These are phyloP conservation scores for Macrophya annulata DNA, from an alignment of 2,888 invertebrate genomes.

Conservation along the genomic window DNA sequence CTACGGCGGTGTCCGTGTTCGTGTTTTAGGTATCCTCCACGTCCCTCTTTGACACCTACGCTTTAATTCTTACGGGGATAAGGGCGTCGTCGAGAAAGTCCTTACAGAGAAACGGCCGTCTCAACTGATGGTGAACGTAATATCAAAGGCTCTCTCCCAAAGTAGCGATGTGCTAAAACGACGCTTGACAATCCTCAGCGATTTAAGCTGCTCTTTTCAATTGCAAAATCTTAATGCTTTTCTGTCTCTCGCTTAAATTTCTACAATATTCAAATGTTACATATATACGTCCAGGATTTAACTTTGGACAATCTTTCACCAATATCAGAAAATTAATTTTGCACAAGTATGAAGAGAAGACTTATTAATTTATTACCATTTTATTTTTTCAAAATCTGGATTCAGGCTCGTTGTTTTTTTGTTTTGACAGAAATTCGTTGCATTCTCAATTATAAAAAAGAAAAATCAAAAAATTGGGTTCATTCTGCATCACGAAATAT, in stretches of 20 bases:
- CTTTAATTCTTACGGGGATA: conserved; percentile 1
- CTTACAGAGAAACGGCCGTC: background rate
- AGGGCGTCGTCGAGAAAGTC: background rate
- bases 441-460: too few relatives aligned
- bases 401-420: background rate
- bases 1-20: background rate
- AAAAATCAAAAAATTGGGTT: background rate
- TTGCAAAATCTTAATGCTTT: background rate
- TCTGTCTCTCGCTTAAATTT: background rate
- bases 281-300: background rate
- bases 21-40: background rate
- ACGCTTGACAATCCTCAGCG: background rate
- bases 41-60: background rate
- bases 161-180: background rate
- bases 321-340: background rate
- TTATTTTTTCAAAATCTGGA: background rate
- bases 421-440: background rate
- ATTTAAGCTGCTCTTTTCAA: background rate
- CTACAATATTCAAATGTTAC: background rate
- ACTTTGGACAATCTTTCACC: background rate
- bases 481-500: background rate
- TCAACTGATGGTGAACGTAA: background rate
- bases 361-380: background rate
- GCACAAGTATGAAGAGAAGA: background rate
- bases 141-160: background rate